A percentile compares a stretch with the other conserved stretches of the same genome.
These are phyloP conservation scores for Acipenser oxyrinchus DNA, from an alignment of 2,797 vertebrate species.

Conservation along the genomic window DNA sequence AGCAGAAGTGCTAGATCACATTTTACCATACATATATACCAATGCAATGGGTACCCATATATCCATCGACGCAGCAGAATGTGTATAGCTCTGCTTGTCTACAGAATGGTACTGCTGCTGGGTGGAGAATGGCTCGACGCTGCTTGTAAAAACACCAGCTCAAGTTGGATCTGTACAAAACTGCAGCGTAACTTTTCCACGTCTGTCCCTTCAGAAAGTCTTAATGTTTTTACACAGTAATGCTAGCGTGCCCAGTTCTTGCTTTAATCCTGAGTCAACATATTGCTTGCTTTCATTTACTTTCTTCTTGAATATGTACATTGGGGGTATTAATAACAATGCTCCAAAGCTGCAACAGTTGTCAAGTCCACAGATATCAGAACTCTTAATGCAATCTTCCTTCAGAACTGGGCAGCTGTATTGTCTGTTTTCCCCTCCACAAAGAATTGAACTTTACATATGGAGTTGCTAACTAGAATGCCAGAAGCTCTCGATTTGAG, in stretches of 20 bases:
- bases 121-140: constrained; percentile 61
- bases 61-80: constrained; percentile 82
- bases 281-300: constrained; percentile 49
- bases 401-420: constrained; percentile 70
- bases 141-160: constrained; percentile 60
- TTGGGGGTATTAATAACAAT: constrained; percentile 12
- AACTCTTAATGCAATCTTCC: constrained; percentile 61
- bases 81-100: constrained; percentile 58
- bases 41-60: constrained; percentile 79
- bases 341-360: constrained; percentile 6
- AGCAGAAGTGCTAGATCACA: constrained; percentile 95
- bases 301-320: too few relatives aligned
- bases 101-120: constrained; percentile 66
- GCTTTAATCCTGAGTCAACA: constrained; percentile 80
- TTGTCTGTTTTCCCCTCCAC: constrained; percentile 54
- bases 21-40: constrained; percentile 79
- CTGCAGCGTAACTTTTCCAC: constrained; percentile 67
- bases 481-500: constrained; percentile 54
- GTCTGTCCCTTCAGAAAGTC: constrained; percentile 58
- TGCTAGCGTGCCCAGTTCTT: constrained; percentile 59
- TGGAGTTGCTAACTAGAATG: constrained; percentile 59
- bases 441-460: constrained; percentile 54
- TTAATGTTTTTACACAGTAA: constrained; percentile 57
- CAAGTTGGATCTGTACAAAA: constrained; percentile 78
- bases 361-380: constrained; percentile 53